Evolutionary conservation across 2,888 invertebrate genomes (phyloP).

Genomic region (Cephus pulcher): DNA sequence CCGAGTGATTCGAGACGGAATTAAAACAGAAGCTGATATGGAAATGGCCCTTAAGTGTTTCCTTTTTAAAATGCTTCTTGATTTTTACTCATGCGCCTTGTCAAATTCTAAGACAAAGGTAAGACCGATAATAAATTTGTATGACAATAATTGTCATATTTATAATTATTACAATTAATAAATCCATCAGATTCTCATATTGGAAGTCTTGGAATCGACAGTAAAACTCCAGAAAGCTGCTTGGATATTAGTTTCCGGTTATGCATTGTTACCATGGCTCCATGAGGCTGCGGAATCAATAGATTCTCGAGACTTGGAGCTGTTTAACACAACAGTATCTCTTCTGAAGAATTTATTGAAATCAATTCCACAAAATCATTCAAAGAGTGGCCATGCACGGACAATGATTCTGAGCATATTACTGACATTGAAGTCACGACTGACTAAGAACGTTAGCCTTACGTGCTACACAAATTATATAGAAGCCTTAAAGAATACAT

Average conservation of each 20-base stretch:
- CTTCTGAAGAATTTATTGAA: conserved; percentile 49
- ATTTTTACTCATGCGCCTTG: conserved; percentile 75
- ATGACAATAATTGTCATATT: not conserved
- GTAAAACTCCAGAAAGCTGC: conserved; percentile 75
- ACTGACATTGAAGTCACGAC: conserved; percentile 30
- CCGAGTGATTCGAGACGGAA: conserved; percentile 80
- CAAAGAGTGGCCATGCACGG: conserved; percentile 31
- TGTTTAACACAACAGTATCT: conserved; percentile 38
- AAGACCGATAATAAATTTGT: conserved; percentile 3
- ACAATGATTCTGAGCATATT: conserved; percentile 40
- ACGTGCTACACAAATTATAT: conserved; percentile 34
- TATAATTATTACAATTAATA: not conserved
- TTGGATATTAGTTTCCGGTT: conserved; percentile 74
- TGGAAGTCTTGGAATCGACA: conserved; percentile 74
- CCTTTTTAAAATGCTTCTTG: conserved; percentile 82
- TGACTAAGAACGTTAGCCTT: conserved; percentile 34
- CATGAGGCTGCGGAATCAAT: conserved; percentile 56
- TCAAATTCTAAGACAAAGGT: conserved; percentile 75
- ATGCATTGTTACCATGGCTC: conserved; percentile 81
- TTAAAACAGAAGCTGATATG: conserved; percentile 81
- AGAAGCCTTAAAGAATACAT: conserved; percentile 33
- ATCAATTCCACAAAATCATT: conserved; percentile 30
- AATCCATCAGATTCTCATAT: conserved; percentile 68
- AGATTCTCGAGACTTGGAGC: conserved; percentile 37
- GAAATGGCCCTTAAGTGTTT: conserved; percentile 79